phyloP scores from a whole-genome alignment of 2,797 vertebrate species.

The Pagetopsis macropterus region DNA sequence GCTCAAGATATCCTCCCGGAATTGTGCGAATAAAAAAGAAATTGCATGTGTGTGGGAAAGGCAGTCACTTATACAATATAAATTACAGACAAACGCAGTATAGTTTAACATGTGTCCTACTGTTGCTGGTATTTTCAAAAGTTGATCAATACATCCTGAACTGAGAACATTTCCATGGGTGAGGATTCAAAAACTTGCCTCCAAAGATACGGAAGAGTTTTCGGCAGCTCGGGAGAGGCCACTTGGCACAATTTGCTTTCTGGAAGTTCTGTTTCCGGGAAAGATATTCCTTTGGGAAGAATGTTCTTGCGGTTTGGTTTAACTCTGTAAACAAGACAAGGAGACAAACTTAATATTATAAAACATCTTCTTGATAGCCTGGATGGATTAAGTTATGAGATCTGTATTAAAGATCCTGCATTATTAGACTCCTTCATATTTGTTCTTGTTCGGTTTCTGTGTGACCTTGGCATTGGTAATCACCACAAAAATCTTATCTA shows the following conservation, averaged over 20 bases:
- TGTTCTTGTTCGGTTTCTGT: constrained; percentile 36
- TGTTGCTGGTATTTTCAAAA: not conserved
- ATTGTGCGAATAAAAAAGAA: not conserved
- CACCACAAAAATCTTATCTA: constrained; percentile 70
- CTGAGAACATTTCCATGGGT: not conserved
- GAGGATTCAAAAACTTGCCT: constrained; percentile 65
- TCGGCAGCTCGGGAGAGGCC: constrained; percentile 84
- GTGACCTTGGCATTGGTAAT: constrained; percentile 72
- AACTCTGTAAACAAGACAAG: constrained; percentile 73
- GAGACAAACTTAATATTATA: constrained; percentile 20
- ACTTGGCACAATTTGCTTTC: constrained; percentile 83
- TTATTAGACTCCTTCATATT: constrained; percentile 37
- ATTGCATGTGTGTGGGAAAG: not conserved
- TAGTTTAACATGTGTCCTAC: not conserved
- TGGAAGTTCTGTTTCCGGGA: constrained; percentile 83
- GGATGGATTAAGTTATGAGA: constrained; percentile 38
- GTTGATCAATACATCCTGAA: not conserved
- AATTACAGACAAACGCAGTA: not conserved
- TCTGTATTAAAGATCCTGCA: constrained; percentile 20
- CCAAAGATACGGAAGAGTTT: constrained; percentile 83
- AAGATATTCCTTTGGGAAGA: constrained; percentile 84
- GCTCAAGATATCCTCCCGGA: not conserved
- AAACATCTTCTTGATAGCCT: constrained; percentile 17
- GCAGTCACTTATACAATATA: not conserved
- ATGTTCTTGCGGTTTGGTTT: constrained; percentile 78